These are phyloP conservation scores for Oligia latruncula DNA, from an alignment of 2,888 invertebrate genomes.

Conservation along the genomic window DNA sequence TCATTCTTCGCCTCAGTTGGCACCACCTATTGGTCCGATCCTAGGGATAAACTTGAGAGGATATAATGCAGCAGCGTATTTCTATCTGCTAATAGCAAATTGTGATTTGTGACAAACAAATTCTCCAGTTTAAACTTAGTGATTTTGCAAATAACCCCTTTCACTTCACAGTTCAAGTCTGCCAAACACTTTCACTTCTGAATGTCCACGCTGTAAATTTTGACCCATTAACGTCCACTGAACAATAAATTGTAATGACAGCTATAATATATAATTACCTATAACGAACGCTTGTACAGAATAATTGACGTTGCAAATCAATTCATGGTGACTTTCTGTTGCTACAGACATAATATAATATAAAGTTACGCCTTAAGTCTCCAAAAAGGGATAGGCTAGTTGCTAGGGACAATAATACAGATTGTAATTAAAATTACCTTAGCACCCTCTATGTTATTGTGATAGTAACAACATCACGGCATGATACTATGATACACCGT, in stretches of 20 bases:
- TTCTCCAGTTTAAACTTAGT: background rate
- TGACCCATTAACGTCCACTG: background rate
- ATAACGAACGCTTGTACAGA: background rate
- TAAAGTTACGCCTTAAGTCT: background rate
- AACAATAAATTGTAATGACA: background rate
- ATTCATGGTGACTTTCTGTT: background rate
- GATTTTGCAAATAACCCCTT: background rate
- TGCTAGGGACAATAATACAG: background rate
- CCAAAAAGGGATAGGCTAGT: too few species aligned
- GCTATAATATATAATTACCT: background rate
- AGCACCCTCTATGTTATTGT: background rate
- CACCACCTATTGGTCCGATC: background rate
- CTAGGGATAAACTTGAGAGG: background rate
- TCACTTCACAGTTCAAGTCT: background rate
- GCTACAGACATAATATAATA: background rate
- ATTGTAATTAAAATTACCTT: background rate
- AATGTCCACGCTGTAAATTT: slow-evolving; percentile 1
- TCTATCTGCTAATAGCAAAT: background rate
- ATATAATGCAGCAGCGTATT: background rate
- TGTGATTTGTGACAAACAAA: background rate
- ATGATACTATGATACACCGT: slow-evolving; percentile 16
- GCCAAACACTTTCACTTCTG: background rate
- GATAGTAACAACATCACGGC: background rate
- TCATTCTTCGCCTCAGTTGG: background rate
- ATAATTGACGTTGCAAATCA: slow-evolving; percentile 1